phyloP scores from a whole-genome alignment of 2,113 vertebrate species.

The Caranx ignobilis region DNA sequence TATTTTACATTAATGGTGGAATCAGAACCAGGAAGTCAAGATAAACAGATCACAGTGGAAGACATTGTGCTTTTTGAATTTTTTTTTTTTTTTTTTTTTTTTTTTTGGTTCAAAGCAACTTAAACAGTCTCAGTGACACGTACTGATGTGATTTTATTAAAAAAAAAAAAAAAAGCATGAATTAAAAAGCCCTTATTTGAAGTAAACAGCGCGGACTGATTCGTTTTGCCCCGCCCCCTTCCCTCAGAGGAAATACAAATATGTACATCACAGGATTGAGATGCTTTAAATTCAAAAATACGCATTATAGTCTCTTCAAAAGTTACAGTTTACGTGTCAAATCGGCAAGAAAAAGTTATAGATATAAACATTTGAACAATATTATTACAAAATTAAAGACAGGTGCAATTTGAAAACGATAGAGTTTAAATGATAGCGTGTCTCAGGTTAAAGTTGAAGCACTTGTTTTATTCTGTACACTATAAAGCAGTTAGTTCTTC shows the following conservation, averaged over 20 bases:
- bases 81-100: neutral
- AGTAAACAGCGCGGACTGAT: slow-evolving; percentile 14
- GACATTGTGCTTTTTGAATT: slow-evolving; percentile 27
- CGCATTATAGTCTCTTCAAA: neutral
- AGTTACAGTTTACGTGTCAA: slow-evolving; percentile 23
- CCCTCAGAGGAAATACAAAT: neutral
- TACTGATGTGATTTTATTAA: neutral
- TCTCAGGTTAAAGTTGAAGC: slow-evolving; percentile 17
- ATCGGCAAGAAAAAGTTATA: neutral
- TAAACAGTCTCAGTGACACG: slow-evolving; percentile 40
- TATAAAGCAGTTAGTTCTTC: slow-evolving; percentile 20
- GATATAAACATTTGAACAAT: slow-evolving; percentile 28
- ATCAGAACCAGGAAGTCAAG: slow-evolving; percentile 47
- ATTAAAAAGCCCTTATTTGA: slow-evolving; percentile 29
- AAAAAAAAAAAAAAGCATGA: neutral
- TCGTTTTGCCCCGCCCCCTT: neutral
- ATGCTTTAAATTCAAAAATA: slow-evolving; percentile 41
- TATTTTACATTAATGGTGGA: slow-evolving; percentile 27
- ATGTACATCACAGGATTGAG: slow-evolving; percentile 27
- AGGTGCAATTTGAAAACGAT: neutral
- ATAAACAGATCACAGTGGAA: slow-evolving; percentile 64
- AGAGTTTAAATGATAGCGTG: neutral
- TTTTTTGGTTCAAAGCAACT: slow-evolving; percentile 29
- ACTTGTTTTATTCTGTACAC: neutral
- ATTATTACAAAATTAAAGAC: neutral